Base-by-base conservation (phyloP, 2,113 vertebrate species). In the Gymnocephalus cernua region DNA sequence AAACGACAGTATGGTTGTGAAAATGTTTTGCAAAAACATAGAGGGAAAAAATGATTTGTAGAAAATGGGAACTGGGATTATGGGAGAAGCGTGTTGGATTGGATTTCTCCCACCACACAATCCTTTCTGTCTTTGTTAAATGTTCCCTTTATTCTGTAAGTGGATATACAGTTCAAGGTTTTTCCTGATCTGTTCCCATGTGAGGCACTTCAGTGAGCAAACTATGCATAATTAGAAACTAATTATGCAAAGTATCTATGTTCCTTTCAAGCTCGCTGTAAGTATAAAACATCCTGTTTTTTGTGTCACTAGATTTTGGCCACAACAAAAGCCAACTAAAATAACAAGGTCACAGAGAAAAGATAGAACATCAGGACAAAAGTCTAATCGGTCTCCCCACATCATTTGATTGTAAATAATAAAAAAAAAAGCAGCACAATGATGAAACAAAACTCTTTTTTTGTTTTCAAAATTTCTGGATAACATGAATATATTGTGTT, bases 221-320 rank as follows among this genome's bases (percentile, higher is more conserved):
- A 84, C 54, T 76, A 66, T 82, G 83, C 86, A 89, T 88, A 82
- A 91, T 91, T 90, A 84, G 73, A 66, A 61, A 75, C 64, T 77
- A 72, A 85, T 90, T 91, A 88, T 90, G 85, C 80, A 85, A 69
- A 88, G 59, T 71, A 72, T 86, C 61, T 83, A 21, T 70, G 64
- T 76, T 74, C 82, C 76, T 84, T 82, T 86, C 72, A 85, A 84
- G 62, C 50, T 4, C 68, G 41, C 27, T 79, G 57, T 58, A 69
- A 80, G 59, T 27, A 64, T 64, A 41, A 82, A 88, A 73, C 69
- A 81, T 76, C 63, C 38, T 75, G 54, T 58, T 87, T 86, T 89
- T 74, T 56, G 29, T 77, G 84, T 73, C 78, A 78, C 75, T 74
- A 48, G 68, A 86, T 59, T 83, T 38, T 74, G 83, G 38, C 57